Conservation (phyloP, 1,140 invertebrate species). For the Eriocheir sinensis region DNA sequence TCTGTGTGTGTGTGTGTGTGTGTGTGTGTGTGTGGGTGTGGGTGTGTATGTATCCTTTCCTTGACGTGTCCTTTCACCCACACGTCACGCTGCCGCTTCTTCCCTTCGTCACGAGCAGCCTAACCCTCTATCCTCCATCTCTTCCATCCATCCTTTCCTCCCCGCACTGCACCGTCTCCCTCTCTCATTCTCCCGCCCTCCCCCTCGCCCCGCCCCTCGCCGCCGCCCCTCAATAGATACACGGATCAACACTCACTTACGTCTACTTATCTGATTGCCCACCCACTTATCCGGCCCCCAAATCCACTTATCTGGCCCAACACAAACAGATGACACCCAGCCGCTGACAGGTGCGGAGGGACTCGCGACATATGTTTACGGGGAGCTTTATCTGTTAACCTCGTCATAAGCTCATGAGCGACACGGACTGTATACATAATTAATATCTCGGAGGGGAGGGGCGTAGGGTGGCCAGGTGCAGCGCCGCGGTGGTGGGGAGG, state of each 20-base stretch:
- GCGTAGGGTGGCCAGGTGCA: not conserved
- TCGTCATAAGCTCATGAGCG: slow-evolving; percentile 57
- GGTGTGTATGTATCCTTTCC: too few relatives aligned
- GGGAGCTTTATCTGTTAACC: slow-evolving; percentile 51
- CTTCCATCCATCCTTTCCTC: not conserved
- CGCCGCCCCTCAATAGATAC: not conserved
- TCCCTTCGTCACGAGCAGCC: too few relatives aligned
- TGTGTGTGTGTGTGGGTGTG: too few relatives aligned
- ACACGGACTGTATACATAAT: slow-evolving; percentile 51
- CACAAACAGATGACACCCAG: slow-evolving; percentile 67
- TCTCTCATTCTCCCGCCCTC: not conserved
- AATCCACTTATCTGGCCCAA: slow-evolving; percentile 73
- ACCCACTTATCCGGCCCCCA: slow-evolving; percentile 60
- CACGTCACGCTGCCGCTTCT: not conserved
- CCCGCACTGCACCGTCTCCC: not conserved
- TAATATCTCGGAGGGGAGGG: slow-evolving; percentile 7
- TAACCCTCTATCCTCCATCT: not conserved
- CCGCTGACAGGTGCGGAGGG: slow-evolving; percentile 61
- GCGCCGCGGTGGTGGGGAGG: not conserved
- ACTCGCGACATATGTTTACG: slow-evolving; percentile 61
- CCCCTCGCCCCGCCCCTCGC: not conserved
- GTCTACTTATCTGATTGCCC: slow-evolving; percentile 51
- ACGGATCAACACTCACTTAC: slow-evolving; percentile 53
- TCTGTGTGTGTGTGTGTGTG: too few relatives aligned
- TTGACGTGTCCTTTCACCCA: not conserved